These are phyloP conservation scores for Meganola albula DNA, from an alignment of 2,888 invertebrate genomes.

Conservation along the genomic window DNA sequence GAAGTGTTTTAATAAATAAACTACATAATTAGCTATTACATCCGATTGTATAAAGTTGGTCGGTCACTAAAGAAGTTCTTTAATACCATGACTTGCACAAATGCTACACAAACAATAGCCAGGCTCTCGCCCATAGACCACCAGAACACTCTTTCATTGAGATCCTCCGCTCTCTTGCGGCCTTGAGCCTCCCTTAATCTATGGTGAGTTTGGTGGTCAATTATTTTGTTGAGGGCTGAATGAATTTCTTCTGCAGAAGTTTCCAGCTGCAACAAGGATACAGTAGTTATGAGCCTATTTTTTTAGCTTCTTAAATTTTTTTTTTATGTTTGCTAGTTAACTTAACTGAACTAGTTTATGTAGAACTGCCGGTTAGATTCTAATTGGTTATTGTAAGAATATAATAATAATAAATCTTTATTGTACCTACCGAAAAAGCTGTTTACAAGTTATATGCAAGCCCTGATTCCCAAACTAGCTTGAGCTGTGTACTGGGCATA, in stretches of 20 bases:
- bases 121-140: constrained; percentile 95
- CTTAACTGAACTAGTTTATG: too few species aligned
- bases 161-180: constrained; percentile 95
- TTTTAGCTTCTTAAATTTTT: too few species aligned
- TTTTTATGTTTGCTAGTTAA: too few species aligned
- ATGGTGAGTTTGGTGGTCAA: constrained; percentile 98
- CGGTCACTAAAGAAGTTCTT: constrained; percentile 90
- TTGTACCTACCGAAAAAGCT: too few species aligned
- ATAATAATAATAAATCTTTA: too few species aligned
- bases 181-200: constrained; percentile 95
- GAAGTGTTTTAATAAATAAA: constrained; percentile 60
- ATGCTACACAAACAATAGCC: constrained; percentile 89
- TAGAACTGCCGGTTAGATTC: too few species aligned
- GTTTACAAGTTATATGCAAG: too few species aligned
- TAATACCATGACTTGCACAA: constrained; percentile 93
- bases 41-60: constrained; percentile 65
- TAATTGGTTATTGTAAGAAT: too few species aligned
- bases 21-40: constrained; percentile 57
- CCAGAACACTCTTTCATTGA: constrained; percentile 94
- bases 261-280: constrained; percentile 85
- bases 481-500: too few species aligned
- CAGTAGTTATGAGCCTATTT: too few species aligned
- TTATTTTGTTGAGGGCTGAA: constrained; percentile 89
- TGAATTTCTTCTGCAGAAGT: constrained; percentile 93
- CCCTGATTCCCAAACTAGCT: too few species aligned